Evolutionary conservation across 2,797 vertebrate species (phyloP).

Genomic region (Catamblyrhynchus diadema): DNA sequence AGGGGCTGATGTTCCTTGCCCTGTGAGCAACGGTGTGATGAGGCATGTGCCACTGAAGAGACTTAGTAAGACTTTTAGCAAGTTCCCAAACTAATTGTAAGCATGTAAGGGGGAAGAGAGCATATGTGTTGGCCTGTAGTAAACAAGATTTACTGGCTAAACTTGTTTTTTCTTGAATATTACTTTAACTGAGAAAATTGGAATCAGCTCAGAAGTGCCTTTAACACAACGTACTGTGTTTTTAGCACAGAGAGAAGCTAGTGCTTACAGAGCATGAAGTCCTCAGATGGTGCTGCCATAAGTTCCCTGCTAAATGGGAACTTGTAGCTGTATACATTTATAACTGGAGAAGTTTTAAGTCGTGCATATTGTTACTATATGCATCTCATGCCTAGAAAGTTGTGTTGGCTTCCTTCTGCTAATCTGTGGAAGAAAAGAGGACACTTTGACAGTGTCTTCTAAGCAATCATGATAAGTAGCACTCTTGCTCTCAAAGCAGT

Average conservation of each 20-base stretch:
- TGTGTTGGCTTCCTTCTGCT: background rate
- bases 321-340: background rate
- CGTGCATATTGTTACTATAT: background rate
- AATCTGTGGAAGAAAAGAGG: background rate
- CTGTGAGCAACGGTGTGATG: background rate
- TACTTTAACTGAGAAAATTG: background rate
- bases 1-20: background rate
- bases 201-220: background rate
- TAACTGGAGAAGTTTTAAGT: background rate
- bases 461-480: background rate
- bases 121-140: background rate
- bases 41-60: background rate
- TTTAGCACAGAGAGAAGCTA: background rate
- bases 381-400: background rate
- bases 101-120: background rate
- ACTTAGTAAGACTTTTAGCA: background rate
- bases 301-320: background rate
- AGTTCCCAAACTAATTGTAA: background rate
- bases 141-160: background rate
- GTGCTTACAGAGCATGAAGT: background rate
- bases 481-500: background rate
- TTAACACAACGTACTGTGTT: background rate
- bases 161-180: background rate
- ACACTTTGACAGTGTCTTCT: background rate
- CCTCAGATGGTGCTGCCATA: background rate